Percentiles rank a stretch among this genome's conserved stretches.
phyloP scores from a whole-genome alignment of 2,888 invertebrate species.

The Thyatira batis region DNA sequence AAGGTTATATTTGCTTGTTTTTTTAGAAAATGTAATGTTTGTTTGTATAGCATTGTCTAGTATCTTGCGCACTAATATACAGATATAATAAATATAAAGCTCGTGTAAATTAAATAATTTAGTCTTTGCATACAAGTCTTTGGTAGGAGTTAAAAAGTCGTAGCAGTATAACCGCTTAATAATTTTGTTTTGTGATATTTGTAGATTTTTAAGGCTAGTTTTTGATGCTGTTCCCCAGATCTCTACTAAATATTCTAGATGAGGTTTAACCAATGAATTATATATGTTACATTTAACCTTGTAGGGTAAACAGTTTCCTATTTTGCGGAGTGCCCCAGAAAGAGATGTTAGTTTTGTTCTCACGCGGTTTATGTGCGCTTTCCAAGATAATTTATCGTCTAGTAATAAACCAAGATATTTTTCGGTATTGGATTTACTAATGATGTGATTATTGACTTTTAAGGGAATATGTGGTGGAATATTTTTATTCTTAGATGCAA shows the following conservation, averaged over 20 bases:
- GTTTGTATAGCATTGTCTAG: not conserved
- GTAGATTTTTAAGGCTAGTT: not conserved
- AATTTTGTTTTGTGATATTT: not conserved
- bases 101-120: not conserved
- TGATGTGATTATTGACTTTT: too few relatives aligned
- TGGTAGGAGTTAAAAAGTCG: not conserved
- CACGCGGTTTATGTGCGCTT: too few relatives aligned
- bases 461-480: too few relatives aligned
- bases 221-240: not conserved
- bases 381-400: too few relatives aligned
- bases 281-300: too few relatives aligned
- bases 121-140: not conserved
- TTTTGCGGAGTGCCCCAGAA: too few relatives aligned
- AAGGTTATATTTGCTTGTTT: not conserved
- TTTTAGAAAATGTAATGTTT: too few relatives aligned
- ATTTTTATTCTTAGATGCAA: too few relatives aligned
- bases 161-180: not conserved
- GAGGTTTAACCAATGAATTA: not conserved
- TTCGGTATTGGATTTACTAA: too few relatives aligned
- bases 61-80: not conserved
- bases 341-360: too few relatives aligned
- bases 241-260: not conserved
- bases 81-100: not conserved
- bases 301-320: too few relatives aligned
- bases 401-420: too few relatives aligned